Evolutionary conservation across 2,888 invertebrate genomes (phyloP).

Genomic region (Tachina fera): DNA sequence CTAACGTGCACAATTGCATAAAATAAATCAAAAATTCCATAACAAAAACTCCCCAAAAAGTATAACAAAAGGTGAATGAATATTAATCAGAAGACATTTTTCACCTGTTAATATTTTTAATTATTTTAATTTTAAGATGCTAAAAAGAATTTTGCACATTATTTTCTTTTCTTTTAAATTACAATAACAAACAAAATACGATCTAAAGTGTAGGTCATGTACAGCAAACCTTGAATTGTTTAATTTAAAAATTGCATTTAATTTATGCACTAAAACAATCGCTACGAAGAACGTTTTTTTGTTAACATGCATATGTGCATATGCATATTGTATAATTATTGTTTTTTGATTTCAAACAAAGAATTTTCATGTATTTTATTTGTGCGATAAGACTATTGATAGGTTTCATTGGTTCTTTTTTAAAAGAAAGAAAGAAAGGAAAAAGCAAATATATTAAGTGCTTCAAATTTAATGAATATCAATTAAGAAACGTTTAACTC

Average conservation of each 20-base stretch:
- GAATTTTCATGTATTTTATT: constrained; percentile 37
- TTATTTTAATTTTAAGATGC: neutral
- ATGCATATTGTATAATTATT: neutral
- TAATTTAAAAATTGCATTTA: constrained; percentile 20
- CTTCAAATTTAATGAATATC: constrained; percentile 18
- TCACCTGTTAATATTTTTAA: neutral
- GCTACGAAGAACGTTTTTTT: neutral
- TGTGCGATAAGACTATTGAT: constrained; percentile 37
- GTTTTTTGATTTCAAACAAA: constrained; percentile 54
- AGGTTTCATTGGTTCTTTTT: neutral
- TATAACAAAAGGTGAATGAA: no score
- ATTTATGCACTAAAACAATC: constrained; percentile 24
- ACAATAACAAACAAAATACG: neutral
- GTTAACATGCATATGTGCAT: neutral
- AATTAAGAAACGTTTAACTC: neutral
- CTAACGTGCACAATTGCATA: no score
- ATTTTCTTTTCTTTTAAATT: neutral
- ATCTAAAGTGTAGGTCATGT: constrained; percentile 31
- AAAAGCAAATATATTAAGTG: constrained; percentile 20
- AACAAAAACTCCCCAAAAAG: no score
- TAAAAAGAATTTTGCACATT: neutral
- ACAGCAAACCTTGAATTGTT: constrained; percentile 54
- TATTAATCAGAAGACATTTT: no score
- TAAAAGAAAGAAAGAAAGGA: constrained; percentile 14
- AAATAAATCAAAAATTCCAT: no score